Evolutionary conservation across 2,797 vertebrate species (phyloP).

Genomic region (Sebastes vulpes): DNA sequence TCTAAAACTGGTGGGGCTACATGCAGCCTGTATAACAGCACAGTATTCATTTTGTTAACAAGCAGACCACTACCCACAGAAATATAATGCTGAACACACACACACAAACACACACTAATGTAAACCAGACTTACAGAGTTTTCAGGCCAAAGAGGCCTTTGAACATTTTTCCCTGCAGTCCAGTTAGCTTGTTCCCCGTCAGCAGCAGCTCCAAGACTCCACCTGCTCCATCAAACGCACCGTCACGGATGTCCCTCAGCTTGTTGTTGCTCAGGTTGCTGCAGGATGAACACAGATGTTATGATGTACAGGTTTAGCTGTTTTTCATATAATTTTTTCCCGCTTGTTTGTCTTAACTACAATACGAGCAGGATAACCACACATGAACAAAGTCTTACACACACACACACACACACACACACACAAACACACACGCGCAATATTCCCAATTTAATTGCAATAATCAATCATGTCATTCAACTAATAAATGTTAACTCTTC

Average conservation of each 20-base stretch:
- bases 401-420: neutral
- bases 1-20: neutral
- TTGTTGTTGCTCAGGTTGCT: constrained; percentile 98
- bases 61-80: neutral
- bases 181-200: constrained; percentile 94
- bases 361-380: neutral
- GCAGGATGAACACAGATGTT: constrained; percentile 36
- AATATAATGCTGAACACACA: neutral
- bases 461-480: constrained; percentile 58
- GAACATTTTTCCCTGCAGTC: constrained; percentile 92
- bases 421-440: neutral
- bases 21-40: neutral
- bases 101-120: neutral
- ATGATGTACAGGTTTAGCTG: neutral
- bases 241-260: constrained; percentile 94
- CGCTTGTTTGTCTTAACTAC: neutral
- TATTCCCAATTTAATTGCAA: constrained; percentile 35
- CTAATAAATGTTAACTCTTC: constrained; percentile 41
- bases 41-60: neutral
- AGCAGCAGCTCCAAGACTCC: constrained; percentile 93
- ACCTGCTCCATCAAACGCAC: constrained; percentile 90
- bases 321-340: neutral
- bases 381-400: neutral
- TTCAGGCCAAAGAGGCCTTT: constrained; percentile 91
- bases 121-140: constrained; percentile 89